Percentiles rank a stretch among this genome's conserved stretches.
These are phyloP conservation scores for Solea solea DNA, from an alignment of 2,113 vertebrate genomes.

Conservation along the genomic window DNA sequence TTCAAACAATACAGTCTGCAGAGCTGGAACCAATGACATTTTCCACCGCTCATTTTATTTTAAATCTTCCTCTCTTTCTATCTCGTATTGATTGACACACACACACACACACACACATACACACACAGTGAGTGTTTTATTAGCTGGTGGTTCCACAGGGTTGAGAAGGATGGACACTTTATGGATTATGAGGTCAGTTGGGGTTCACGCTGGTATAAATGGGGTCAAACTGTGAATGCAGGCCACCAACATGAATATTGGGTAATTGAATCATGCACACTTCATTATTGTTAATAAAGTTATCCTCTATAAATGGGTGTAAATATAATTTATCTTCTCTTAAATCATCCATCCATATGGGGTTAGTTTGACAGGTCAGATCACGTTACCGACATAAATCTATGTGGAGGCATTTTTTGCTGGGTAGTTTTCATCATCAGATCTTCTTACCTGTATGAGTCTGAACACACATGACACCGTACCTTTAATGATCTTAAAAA, in stretches of 20 bases:
- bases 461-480: no score
- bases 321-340: no score
- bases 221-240: background rate
- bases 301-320: no score
- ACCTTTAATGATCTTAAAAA: no score
- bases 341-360: no score
- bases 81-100: slow-evolving; percentile 27
- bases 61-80: slow-evolving; percentile 9
- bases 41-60: slow-evolving; percentile 15
- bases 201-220: background rate
- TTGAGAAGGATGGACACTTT: background rate
- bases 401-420: no score
- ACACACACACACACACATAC: background rate
- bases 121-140: slow-evolving; percentile 21
- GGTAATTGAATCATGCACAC: background rate
- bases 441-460: no score
- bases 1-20: slow-evolving; percentile 1
- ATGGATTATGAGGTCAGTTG: slow-evolving; percentile 19
- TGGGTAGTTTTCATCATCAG: no score
- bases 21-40: background rate
- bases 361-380: no score
- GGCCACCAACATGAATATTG: background rate
- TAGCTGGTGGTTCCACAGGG: background rate
- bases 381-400: no score
- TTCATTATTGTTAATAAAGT: background rate